Evolutionary conservation across 2,113 vertebrate species (phyloP).

Genomic region (Climacteris rufus): DNA sequence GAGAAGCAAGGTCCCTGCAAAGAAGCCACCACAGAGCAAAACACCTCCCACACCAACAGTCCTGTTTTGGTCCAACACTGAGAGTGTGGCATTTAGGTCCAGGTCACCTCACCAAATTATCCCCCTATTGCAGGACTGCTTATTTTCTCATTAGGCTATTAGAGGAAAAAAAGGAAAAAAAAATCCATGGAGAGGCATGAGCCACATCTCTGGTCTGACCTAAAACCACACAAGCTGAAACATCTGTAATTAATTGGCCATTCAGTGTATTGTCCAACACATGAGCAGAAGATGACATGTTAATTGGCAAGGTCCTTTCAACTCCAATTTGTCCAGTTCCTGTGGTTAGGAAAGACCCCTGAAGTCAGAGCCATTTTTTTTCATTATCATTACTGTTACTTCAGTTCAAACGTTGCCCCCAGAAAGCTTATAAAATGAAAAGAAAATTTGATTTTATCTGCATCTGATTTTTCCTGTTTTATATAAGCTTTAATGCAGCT

Average conservation of each 20-base stretch:
- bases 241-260: conserved; percentile 8
- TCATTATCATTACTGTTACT: not conserved
- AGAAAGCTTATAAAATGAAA: not conserved
- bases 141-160: not conserved
- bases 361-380: not conserved
- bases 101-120: not conserved
- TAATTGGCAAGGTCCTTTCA: conserved; percentile 31
- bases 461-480: not conserved
- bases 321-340: not conserved
- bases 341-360: not conserved
- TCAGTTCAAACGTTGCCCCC: not conserved
- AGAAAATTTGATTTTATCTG: conserved; percentile 1
- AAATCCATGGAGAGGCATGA: not conserved
- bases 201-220: not conserved
- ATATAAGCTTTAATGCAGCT: not conserved
- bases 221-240: not conserved
- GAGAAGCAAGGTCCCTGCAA: not conserved
- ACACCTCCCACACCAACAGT: not conserved
- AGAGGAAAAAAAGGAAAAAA: not conserved
- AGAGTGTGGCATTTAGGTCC: not conserved
- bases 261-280: not conserved
- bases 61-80: accelerated
- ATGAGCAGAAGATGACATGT: not conserved
- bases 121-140: not conserved
- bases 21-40: not conserved